phyloP scores from a whole-genome alignment of 1,140 invertebrate species.

The Leptestheria dahalacensis region DNA sequence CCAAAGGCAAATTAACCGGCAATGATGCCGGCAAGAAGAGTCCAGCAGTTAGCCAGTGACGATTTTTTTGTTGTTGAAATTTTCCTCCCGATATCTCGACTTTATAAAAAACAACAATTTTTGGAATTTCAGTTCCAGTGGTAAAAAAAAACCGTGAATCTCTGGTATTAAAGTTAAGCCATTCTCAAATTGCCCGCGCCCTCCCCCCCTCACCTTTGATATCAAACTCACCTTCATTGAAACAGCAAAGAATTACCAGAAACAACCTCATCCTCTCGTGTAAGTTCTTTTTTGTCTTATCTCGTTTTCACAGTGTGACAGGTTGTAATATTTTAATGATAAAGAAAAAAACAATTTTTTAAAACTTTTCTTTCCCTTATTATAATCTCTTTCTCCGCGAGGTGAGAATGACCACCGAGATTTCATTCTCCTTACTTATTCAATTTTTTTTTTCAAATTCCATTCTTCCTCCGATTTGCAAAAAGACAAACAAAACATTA shows the following conservation, averaged over 20 bases:
- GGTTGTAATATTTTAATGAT: neutral
- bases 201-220: neutral
- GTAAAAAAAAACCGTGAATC: neutral
- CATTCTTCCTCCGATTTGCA: neutral
- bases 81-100: neutral
- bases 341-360: neutral
- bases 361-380: neutral
- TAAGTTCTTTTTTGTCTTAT: neutral
- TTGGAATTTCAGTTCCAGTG: no score
- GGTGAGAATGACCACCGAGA: no score
- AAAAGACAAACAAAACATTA: neutral
- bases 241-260: neutral
- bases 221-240: neutral
- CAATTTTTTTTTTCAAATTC: neutral
- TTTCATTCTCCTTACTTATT: no score
- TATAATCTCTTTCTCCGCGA: no score
- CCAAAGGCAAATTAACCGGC: constrained; percentile 8
- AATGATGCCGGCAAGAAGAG: constrained; percentile 49
- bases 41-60: constrained; percentile 49
- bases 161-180: neutral
- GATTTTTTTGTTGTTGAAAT: no score
- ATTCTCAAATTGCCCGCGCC: neutral
- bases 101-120: neutral
- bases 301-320: neutral
- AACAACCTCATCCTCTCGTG: neutral